Conservation (phyloP, 2,113 vertebrate species). For the Hyperopisus bebe region DNA sequence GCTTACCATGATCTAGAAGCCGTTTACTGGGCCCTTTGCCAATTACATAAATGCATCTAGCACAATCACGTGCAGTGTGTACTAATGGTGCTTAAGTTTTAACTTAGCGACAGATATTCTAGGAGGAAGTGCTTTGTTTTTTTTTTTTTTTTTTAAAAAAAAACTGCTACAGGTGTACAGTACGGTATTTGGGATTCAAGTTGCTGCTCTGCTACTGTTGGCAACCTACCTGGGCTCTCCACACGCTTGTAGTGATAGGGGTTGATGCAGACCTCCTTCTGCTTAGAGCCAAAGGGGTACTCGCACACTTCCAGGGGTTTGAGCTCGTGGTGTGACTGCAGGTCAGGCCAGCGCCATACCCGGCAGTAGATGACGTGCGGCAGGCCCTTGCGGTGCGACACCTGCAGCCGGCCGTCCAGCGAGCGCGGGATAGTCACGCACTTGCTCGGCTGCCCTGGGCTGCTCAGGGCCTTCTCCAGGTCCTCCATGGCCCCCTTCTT, state of each 20-base stretch:
- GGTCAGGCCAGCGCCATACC: slow-evolving; percentile 97
- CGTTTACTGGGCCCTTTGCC: background rate
- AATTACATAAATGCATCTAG: background rate
- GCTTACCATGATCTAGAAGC: background rate
- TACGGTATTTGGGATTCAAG: too few species aligned
- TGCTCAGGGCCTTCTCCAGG: slow-evolving; percentile 94
- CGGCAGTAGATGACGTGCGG: slow-evolving; percentile 97
- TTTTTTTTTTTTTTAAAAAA: background rate
- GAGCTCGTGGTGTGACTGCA: slow-evolving; percentile 96
- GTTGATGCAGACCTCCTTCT: slow-evolving; percentile 99
- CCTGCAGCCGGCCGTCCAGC: slow-evolving; percentile 88
- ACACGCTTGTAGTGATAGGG: slow-evolving; percentile 86
- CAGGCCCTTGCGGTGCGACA: slow-evolving; percentile 94
- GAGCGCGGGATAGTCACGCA: slow-evolving; percentile 96
- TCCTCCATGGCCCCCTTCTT: slow-evolving; percentile 99
- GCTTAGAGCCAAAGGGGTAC: slow-evolving; percentile 97
- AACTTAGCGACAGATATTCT: background rate
- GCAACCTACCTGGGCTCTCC: background rate
- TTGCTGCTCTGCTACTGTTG: slow-evolving; percentile 14
- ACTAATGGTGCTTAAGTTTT: background rate
- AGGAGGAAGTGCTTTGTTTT: background rate
- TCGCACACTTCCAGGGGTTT: slow-evolving; percentile 97
- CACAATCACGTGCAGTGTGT: background rate
- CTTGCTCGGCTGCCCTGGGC: slow-evolving; percentile 94
- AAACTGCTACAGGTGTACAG: background rate